phyloP scores from a whole-genome alignment of 2,797 vertebrate species.

The Buphagus erythrorhynchus region DNA sequence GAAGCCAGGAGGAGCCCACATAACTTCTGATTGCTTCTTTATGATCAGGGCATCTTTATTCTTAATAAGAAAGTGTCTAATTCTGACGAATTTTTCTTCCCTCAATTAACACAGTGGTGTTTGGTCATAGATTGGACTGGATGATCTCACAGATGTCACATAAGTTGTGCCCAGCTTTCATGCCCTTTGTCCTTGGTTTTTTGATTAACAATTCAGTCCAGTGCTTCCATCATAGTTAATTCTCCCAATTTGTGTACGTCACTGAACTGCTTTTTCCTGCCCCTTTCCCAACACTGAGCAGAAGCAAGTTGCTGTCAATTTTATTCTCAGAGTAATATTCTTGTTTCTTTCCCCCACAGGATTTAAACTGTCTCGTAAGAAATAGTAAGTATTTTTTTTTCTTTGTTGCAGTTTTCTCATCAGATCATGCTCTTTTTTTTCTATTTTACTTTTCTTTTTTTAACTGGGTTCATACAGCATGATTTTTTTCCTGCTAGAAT shows the following conservation, averaged over 20 bases:
- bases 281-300: neutral
- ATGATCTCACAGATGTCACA: neutral
- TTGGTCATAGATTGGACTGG: neutral
- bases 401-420: neutral
- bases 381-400: constrained; percentile 74
- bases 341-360: constrained; percentile 63
- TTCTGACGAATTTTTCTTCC: neutral
- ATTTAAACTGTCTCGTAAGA: constrained; percentile 69
- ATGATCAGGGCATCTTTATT: neutral
- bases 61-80: neutral
- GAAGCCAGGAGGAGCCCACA: neutral
- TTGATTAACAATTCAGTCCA: neutral
- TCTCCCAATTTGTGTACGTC: fast-evolving
- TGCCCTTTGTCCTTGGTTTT: neutral
- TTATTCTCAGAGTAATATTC: constrained; percentile 11
- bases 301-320: neutral
- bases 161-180: neutral
- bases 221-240: neutral
- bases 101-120: neutral
- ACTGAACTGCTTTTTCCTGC: neutral
- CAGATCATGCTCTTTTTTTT: neutral
- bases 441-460: neutral
- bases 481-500: neutral
- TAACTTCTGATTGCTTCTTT: neutral
- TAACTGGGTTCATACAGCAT: neutral